Percentiles rank a stretch among this genome's conserved stretches.
These are phyloP conservation scores for Acyrthosiphon pisum DNA, from an alignment of 1,140 invertebrate genomes.

Conservation along the genomic window DNA sequence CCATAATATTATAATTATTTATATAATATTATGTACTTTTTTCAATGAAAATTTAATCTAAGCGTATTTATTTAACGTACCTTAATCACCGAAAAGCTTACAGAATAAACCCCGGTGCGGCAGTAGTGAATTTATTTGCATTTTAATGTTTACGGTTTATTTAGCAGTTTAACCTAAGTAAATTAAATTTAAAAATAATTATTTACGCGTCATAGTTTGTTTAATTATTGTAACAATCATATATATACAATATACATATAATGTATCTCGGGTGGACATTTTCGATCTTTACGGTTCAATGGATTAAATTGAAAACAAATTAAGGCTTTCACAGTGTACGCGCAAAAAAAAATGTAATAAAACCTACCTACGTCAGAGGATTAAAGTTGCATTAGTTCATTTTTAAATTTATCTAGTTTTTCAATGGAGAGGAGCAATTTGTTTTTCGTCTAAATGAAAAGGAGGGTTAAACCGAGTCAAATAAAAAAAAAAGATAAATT, in stretches of 20 bases:
- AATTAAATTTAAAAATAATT: background rate
- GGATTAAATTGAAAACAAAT: conserved; percentile 10
- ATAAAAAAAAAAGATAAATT: conserved; percentile 29
- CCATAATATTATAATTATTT: background rate
- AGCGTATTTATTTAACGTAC: background rate
- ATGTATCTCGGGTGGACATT: background rate
- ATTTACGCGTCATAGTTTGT: no score
- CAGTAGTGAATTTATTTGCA: background rate
- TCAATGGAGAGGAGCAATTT: background rate
- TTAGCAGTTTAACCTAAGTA: background rate
- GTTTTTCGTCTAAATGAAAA: background rate
- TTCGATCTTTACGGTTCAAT: background rate
- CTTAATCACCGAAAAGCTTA: background rate
- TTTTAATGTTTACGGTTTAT: background rate
- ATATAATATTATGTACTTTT: background rate
- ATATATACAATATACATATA: no score
- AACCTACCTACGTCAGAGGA: background rate
- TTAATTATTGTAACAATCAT: background rate
- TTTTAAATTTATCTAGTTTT: conserved; percentile 37
- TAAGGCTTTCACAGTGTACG: background rate
- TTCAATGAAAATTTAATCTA: background rate
- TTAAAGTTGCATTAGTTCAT: background rate
- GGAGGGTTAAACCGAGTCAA: background rate
- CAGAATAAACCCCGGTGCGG: background rate
- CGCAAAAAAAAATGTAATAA: background rate